phyloP scores from a whole-genome alignment of 2,797 vertebrate genomes.

The Melanotaenia boesemani region DNA sequence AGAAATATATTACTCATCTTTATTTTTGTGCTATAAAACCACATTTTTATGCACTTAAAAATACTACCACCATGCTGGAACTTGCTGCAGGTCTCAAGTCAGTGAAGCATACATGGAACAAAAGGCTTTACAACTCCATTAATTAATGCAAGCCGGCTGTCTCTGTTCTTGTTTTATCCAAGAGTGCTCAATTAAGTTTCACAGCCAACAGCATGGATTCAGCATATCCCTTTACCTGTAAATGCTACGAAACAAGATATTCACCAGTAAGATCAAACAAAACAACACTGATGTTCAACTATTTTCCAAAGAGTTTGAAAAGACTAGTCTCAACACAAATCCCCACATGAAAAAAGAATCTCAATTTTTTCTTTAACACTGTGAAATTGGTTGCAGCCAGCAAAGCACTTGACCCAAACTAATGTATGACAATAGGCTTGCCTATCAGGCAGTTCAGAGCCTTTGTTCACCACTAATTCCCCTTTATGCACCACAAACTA shows the following conservation, averaged over 20 bases:
- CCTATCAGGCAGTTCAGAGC: constrained; percentile 61
- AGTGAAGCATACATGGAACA: not conserved
- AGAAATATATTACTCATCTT: not conserved
- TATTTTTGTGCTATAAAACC: not conserved
- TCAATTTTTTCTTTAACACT: not conserved
- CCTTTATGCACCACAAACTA: constrained; percentile 48
- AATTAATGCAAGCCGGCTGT: constrained; percentile 1
- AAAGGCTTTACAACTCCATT: not conserved
- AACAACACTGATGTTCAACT: too few relatives aligned
- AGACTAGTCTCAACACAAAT: too few relatives aligned
- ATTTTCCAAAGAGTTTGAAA: too few relatives aligned
- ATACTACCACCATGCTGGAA: not conserved
- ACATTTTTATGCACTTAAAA: not conserved
- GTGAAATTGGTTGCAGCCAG: constrained; percentile 40
- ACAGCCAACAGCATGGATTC: not conserved
- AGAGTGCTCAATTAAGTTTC: not conserved
- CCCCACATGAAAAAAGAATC: not conserved
- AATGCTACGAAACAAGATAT: not conserved
- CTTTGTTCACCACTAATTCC: constrained; percentile 77
- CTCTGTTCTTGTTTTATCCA: not conserved
- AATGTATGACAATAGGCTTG: constrained; percentile 66
- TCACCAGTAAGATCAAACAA: not conserved
- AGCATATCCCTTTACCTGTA: not conserved
- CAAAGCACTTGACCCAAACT: constrained; percentile 49
- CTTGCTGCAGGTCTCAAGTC: not conserved